phyloP scores from a whole-genome alignment of 2,113 vertebrate species.

The Zapus hudsonius region DNA sequence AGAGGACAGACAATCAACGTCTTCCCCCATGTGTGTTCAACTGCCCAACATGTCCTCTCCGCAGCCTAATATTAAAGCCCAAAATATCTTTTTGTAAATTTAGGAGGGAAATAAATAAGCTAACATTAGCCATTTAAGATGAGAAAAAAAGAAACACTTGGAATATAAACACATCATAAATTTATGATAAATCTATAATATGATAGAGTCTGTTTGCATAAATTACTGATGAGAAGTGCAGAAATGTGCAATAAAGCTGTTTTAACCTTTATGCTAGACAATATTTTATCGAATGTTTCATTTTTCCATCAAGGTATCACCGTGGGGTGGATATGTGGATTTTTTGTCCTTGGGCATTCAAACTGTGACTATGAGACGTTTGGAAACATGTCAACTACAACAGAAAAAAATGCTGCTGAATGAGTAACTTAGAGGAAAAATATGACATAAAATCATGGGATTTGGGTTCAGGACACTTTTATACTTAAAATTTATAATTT shows the following conservation, averaged over 20 bases:
- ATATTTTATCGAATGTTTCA: neutral
- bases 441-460: neutral
- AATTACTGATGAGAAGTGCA: neutral
- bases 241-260: neutral
- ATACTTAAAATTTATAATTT: too few species aligned
- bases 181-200: neutral
- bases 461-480: too few species aligned
- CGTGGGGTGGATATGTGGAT: neutral
- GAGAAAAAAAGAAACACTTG: neutral
- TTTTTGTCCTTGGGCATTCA: neutral
- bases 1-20: too few species aligned
- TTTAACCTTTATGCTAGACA: neutral
- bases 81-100: neutral
- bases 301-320: neutral
- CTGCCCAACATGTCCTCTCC: neutral
- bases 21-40: neutral
- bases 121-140: neutral
- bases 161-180: neutral
- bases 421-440: neutral
- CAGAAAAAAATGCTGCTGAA: neutral
- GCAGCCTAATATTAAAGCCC: neutral
- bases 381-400: neutral
- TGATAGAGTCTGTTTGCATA: neutral
- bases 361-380: neutral
- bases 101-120: neutral